These are phyloP conservation scores for Calycopis cecrops DNA, from an alignment of 1,140 invertebrate species.

Conservation along the genomic window DNA sequence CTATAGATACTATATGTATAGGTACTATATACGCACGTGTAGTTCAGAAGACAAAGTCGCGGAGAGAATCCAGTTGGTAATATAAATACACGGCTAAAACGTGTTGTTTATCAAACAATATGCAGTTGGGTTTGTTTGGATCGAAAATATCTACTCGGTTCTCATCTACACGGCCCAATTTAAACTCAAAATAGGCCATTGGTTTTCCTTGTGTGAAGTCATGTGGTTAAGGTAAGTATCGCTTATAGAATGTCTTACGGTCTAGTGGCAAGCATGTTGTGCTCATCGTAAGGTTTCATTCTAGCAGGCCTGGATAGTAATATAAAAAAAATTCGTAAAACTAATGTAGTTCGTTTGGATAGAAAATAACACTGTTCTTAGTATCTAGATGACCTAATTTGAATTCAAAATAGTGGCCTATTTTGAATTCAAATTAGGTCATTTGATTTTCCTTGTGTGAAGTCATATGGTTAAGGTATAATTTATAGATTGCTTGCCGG, in stretches of 20 bases:
- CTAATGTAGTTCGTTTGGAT: not conserved
- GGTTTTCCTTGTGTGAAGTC: conserved; percentile 13
- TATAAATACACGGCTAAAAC: not conserved
- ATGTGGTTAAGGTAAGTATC: not conserved
- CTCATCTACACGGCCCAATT: not conserved
- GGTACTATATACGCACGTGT: too few relatives aligned
- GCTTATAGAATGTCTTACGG: not conserved
- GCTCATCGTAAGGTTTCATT: not conserved
- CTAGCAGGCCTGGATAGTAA: too few relatives aligned
- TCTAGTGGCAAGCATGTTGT: not conserved
- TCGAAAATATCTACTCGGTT: not conserved
- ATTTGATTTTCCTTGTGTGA: conserved; percentile 14
- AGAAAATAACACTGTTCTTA: not conserved
- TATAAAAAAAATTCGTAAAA: not conserved
- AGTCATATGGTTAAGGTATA: not conserved
- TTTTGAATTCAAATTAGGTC: not conserved
- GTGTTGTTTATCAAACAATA: not conserved
- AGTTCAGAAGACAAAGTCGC: too few relatives aligned
- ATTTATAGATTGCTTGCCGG: not conserved
- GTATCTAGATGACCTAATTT: not conserved
- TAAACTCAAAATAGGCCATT: not conserved
- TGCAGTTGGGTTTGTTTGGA: not conserved
- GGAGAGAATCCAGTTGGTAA: not conserved
- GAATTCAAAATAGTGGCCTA: too few relatives aligned
- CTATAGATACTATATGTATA: too few relatives aligned